These are phyloP conservation scores for Aphrophora alni DNA, from an alignment of 2,888 invertebrate species.

Conservation along the genomic window DNA sequence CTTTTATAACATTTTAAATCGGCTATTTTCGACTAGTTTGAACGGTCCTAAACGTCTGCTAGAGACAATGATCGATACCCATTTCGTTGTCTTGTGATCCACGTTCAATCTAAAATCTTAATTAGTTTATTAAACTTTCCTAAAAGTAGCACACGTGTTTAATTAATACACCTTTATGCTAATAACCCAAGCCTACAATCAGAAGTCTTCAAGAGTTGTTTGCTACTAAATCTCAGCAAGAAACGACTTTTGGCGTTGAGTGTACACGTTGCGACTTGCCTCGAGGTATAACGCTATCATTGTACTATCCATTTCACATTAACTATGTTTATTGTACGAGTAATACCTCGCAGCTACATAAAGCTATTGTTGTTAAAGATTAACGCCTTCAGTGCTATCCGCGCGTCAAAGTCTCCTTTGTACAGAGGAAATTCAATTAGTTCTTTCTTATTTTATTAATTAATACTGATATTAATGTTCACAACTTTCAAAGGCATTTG, in stretches of 20 bases:
- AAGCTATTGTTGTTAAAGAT: background rate
- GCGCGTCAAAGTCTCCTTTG: background rate
- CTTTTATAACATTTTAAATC: too few species aligned
- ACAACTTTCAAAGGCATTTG: too few species aligned
- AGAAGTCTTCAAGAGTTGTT: background rate
- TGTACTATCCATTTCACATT: conserved; percentile 4
- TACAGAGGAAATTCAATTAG: background rate
- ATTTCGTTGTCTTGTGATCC: too few species aligned
- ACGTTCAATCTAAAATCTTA: background rate
- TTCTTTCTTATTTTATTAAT: background rate
- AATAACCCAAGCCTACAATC: background rate
- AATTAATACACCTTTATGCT: background rate
- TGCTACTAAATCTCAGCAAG: background rate
- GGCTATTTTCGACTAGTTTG: too few species aligned
- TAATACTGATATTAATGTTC: too few species aligned
- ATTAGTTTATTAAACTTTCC: background rate
- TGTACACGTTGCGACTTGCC: background rate
- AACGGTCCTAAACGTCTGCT: too few species aligned
- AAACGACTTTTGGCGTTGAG: background rate
- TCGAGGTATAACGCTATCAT: background rate
- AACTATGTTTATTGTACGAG: background rate
- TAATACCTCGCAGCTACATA: background rate
- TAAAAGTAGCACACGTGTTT: background rate
- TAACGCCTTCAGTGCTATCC: background rate
- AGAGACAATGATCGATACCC: too few species aligned